Evolutionary conservation across 1,140 invertebrate genomes (phyloP).

Genomic region (Homarus americanus): DNA sequence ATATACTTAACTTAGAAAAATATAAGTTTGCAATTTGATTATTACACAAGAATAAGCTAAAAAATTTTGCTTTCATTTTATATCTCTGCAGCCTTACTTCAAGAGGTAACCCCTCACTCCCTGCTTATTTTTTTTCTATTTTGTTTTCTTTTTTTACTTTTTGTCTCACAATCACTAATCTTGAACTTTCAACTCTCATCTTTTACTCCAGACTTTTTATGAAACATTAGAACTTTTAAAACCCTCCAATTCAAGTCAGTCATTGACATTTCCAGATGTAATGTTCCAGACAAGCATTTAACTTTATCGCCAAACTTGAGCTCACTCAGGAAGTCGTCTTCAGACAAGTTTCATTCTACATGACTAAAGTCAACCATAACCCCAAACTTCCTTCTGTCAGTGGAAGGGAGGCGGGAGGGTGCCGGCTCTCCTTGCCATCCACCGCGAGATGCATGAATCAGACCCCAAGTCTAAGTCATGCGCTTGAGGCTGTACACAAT

Average conservation of each 20-base stretch:
- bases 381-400: slow-evolving; percentile 10
- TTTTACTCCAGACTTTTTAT: neutral
- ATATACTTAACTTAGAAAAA: too few relatives aligned
- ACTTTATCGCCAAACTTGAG: neutral
- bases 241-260: neutral
- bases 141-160: neutral
- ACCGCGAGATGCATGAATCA: slow-evolving; percentile 27
- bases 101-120: too few relatives aligned
- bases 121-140: neutral
- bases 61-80: too few relatives aligned
- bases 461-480: neutral
- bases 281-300: slow-evolving; percentile 3
- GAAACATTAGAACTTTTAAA: neutral
- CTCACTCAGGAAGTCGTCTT: slow-evolving; percentile 6
- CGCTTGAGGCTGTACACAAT: slow-evolving; percentile 23
- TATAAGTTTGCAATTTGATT: neutral
- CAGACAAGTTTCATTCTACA: neutral
- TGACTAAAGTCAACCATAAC: neutral
- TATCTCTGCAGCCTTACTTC: too few relatives aligned
- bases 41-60: neutral
- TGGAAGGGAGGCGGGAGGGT: slow-evolving; percentile 6
- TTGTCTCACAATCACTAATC: neutral
- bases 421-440: neutral
- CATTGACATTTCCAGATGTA: slow-evolving; percentile 11
- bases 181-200: neutral